Conservation (phyloP, 2,113 vertebrate genomes). For the Centropus bengalensis region DNA sequence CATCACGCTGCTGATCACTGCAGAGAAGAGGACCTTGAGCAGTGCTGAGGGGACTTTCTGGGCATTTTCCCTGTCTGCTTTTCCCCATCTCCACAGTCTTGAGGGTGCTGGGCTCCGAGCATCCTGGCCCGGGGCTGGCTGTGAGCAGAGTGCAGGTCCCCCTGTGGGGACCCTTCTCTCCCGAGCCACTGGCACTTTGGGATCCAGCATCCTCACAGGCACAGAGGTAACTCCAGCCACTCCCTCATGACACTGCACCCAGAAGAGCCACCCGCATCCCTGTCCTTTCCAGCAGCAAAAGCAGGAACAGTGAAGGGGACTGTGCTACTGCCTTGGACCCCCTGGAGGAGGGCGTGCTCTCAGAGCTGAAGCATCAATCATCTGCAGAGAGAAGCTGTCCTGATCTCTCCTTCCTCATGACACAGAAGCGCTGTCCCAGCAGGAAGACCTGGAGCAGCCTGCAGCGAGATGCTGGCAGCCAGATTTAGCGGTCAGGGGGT, state of each 20-base stretch:
- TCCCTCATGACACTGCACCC: accelerated
- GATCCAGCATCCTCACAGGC: not conserved
- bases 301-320: not conserved
- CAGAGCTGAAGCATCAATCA: not conserved
- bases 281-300: not conserved
- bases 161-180: not conserved
- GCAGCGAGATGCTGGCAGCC: not conserved
- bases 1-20: not conserved
- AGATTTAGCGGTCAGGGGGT: not conserved
- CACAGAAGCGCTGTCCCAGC: not conserved
- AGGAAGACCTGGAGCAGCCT: no score
- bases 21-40: not conserved
- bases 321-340: not conserved
- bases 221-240: not conserved
- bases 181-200: not conserved
- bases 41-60: no score
- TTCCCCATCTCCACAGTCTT: not conserved
- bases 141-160: not conserved
- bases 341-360: not conserved
- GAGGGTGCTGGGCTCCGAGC: not conserved
- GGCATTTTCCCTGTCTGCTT: not conserved
- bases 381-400: not conserved
- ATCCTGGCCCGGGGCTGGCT: not conserved
- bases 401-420: not conserved
- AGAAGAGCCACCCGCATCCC: not conserved